phyloP scores from a whole-genome alignment of 2,888 invertebrate species.

The Dicyrtoma fusca region DNA sequence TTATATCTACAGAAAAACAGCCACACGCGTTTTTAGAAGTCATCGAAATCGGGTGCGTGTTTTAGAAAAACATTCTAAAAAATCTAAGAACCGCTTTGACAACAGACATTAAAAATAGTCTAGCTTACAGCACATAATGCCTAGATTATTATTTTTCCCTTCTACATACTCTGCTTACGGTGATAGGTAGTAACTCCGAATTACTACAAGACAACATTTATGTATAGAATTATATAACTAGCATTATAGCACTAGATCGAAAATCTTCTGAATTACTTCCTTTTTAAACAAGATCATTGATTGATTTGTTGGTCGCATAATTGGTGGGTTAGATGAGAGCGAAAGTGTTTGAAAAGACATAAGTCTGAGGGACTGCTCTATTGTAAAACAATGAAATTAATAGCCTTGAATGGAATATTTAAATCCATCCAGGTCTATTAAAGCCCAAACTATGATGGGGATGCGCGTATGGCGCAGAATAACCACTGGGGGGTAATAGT shows the following conservation, averaged over 20 bases:
- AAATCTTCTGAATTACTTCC: slow-evolving; percentile 17
- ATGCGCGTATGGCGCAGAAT: slow-evolving; percentile 51
- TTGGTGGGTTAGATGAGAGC: background rate
- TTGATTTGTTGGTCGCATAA: slow-evolving; percentile 11
- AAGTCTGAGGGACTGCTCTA: background rate
- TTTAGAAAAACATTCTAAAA: too few species aligned
- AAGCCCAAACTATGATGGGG: slow-evolving; percentile 42
- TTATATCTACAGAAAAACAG: too few species aligned
- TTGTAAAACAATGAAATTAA: background rate
- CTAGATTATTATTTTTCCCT: background rate
- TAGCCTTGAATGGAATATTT: background rate
- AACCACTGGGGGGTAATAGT: slow-evolving; percentile 50
- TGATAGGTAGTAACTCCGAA: background rate
- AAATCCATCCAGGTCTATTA: slow-evolving; percentile 38
- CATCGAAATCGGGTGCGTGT: too few species aligned
- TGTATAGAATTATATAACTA: slow-evolving; percentile 19
- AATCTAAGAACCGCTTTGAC: too few species aligned
- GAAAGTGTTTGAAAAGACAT: background rate
- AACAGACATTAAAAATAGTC: too few species aligned
- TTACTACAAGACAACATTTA: background rate
- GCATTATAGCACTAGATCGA: slow-evolving; percentile 32
- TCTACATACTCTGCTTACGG: background rate
- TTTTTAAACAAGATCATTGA: slow-evolving; percentile 20
- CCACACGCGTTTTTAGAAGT: too few species aligned
- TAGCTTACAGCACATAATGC: too few species aligned